These are phyloP conservation scores for Zoanthus solanderi DNA, from an alignment of 92 coral and sea anemone genomes.

Conservation along the genomic window DNA sequence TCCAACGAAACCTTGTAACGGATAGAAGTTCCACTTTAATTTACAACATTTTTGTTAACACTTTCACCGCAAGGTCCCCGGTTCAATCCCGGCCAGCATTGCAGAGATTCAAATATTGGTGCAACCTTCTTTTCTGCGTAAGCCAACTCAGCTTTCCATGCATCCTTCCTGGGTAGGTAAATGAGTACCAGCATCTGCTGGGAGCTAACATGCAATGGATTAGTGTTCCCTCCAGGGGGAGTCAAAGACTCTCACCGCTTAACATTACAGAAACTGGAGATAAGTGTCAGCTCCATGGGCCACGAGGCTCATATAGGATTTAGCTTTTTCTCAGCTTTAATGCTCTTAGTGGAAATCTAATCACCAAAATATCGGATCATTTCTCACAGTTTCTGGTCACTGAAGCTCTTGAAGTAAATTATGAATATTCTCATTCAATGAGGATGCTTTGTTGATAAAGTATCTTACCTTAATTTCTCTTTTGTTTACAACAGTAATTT, in stretches of 20 bases:
- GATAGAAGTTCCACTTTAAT: slow-evolving; percentile 47
- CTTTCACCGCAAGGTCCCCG: neutral
- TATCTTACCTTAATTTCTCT: neutral
- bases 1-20: slow-evolving; percentile 59
- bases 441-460: slow-evolving; percentile 8
- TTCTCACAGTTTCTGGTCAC: slow-evolving; percentile 56
- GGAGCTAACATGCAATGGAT: too few relatives aligned
- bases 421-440: slow-evolving; percentile 45
- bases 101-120: too few relatives aligned
- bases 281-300: too few relatives aligned
- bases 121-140: too few relatives aligned
- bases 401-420: slow-evolving; percentile 49
- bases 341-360: slow-evolving; percentile 57
- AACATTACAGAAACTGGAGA: too few relatives aligned
- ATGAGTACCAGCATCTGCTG: too few relatives aligned
- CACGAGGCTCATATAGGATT: too few relatives aligned
- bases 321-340: neutral
- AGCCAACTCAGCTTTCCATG: too few relatives aligned
- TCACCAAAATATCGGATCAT: slow-evolving; percentile 54
- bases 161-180: too few relatives aligned
- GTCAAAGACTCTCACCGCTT: too few relatives aligned
- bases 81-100: too few relatives aligned
- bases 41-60: slow-evolving; percentile 53
- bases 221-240: too few relatives aligned
- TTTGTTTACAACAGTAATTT: slow-evolving; percentile 39